Percentiles rank a stretch among this genome's conserved stretches.
These are phyloP conservation scores for Emydura subglobosa DNA, from an alignment of 2,113 vertebrate genomes.

Conservation along the genomic window DNA sequence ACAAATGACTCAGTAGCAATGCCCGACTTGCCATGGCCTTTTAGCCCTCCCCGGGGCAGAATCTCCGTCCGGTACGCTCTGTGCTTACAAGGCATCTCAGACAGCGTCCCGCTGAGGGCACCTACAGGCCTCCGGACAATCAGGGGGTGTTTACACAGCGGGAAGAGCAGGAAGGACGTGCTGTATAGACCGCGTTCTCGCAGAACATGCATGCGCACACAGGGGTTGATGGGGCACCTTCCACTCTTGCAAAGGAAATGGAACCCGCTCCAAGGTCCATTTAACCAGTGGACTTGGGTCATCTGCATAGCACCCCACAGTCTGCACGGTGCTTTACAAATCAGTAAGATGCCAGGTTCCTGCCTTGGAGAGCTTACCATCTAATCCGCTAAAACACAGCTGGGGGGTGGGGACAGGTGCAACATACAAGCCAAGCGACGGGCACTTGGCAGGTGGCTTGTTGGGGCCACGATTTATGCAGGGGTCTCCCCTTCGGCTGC, in stretches of 20 bases:
- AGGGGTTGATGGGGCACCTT: not conserved
- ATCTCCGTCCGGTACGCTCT: not conserved
- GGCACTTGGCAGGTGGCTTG: not conserved
- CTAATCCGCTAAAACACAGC: not conserved
- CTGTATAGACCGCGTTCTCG: not conserved
- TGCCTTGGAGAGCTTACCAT: not conserved
- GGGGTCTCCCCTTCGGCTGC: not conserved
- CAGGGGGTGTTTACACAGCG: accelerated
- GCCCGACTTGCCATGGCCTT: not conserved
- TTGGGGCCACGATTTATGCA: not conserved
- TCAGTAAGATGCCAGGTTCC: not conserved
- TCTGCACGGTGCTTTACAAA: not conserved
- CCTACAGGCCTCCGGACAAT: not conserved
- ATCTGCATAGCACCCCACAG: not conserved
- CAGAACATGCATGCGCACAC: not conserved
- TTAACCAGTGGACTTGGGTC: no score
- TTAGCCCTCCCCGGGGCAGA: not conserved
- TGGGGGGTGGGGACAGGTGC: not conserved
- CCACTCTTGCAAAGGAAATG: not conserved
- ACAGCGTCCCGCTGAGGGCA: not conserved
- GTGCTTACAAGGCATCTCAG: not conserved
- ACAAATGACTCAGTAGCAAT: not conserved
- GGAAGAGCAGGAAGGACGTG: no score
- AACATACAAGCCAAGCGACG: not conserved
- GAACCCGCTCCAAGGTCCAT: not conserved